Percentiles rank a stretch among this genome's conserved stretches.
Evolutionary conservation across 2,113 vertebrate genomes (phyloP).

Genomic region (Nycticebus coucang): DNA sequence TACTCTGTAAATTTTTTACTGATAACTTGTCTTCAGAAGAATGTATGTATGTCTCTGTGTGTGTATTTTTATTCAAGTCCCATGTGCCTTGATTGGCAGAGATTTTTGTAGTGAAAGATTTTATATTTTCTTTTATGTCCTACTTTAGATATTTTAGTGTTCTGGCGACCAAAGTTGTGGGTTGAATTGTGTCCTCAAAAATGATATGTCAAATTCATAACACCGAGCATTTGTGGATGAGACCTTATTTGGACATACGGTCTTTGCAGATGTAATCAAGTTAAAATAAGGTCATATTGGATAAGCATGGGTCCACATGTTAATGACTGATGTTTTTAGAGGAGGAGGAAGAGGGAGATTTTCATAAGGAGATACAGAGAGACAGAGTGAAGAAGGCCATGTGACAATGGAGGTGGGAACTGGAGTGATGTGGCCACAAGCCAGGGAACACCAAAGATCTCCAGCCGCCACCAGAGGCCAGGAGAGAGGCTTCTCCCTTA

Average conservation of each 20-base stretch:
- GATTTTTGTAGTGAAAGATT: neutral
- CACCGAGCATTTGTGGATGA: neutral
- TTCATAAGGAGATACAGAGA: neutral
- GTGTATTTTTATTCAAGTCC: neutral
- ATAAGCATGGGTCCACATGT: neutral
- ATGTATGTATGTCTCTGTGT: neutral
- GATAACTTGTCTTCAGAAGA: neutral
- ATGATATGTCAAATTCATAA: neutral
- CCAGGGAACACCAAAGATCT: neutral
- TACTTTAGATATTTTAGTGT: neutral
- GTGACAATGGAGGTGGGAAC: neutral
- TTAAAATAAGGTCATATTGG: neutral
- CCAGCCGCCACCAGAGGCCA: neutral
- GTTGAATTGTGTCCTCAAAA: neutral
- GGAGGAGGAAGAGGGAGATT: neutral
- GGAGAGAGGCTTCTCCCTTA: neutral
- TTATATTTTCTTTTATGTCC: constrained; percentile 2
- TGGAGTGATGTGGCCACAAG: no score
- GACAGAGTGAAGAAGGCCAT: neutral
- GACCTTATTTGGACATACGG: neutral
- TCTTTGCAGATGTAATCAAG: neutral
- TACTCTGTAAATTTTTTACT: neutral
- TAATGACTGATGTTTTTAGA: neutral
- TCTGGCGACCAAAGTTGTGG: neutral
- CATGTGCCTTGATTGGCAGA: neutral